phyloP scores from a whole-genome alignment of 1,140 invertebrate genomes.

The Hydropsyche tenuis region DNA sequence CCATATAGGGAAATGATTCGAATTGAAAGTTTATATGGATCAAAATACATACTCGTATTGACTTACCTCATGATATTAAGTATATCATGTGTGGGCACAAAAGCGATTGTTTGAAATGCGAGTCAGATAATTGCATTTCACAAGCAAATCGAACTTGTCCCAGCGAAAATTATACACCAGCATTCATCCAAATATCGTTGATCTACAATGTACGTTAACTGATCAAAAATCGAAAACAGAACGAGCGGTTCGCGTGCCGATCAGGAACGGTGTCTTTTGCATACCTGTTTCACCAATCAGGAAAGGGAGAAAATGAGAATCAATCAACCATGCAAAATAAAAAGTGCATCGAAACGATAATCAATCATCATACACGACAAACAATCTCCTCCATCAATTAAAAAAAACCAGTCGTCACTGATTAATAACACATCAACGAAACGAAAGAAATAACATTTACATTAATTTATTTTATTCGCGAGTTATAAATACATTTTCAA shows the following conservation, averaged over 20 bases:
- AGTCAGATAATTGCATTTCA: background rate
- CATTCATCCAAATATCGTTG: too few relatives aligned
- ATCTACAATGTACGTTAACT: too few relatives aligned
- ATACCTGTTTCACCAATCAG: conserved; percentile 4
- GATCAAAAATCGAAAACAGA: background rate
- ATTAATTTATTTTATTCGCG: too few relatives aligned
- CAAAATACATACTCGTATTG: too few relatives aligned
- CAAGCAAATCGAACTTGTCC: background rate
- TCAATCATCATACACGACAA: conserved; percentile 1
- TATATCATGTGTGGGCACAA: conserved; percentile 17
- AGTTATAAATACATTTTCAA: too few relatives aligned
- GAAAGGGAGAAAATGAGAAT: conserved; percentile 19
- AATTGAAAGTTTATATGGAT: too few relatives aligned
- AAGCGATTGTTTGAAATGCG: conserved; percentile 6
- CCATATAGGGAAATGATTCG: too few relatives aligned
- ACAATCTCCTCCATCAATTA: conserved; percentile 3
- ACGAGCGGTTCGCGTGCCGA: conserved; percentile 7
- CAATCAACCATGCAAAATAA: conserved; percentile 19
- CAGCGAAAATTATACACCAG: background rate
- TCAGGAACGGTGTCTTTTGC: background rate
- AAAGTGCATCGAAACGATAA: background rate
- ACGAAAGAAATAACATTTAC: too few relatives aligned
- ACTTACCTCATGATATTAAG: background rate
- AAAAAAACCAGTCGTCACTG: background rate
- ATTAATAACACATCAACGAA: background rate